These are phyloP conservation scores for Protosalanx chinensis DNA, from an alignment of 2,797 vertebrate species.

Conservation along the genomic window DNA sequence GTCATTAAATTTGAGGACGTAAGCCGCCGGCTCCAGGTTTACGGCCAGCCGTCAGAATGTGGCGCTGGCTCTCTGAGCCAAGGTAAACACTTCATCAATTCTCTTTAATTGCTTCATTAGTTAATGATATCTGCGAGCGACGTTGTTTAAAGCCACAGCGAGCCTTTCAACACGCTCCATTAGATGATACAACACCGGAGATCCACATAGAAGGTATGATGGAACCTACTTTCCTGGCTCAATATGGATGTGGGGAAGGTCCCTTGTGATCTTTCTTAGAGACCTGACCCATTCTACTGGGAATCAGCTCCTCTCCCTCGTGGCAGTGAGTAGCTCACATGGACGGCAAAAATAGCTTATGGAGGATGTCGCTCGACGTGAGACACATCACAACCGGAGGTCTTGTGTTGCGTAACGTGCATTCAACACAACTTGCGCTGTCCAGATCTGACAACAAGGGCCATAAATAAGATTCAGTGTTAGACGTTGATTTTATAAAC, in stretches of 20 bases:
- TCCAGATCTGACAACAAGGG: not conserved
- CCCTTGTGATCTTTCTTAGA: not conserved
- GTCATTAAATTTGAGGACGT: constrained; percentile 1
- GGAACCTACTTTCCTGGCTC: not conserved
- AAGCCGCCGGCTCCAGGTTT: not conserved
- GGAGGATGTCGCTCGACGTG: not conserved
- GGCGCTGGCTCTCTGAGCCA: not conserved
- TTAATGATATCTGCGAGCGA: not conserved
- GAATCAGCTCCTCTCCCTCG: no score
- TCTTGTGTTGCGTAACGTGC: not conserved
- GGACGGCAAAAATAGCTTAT: not conserved
- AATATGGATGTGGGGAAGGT: not conserved
- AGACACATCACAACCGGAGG: not conserved
- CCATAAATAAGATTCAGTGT: not conserved
- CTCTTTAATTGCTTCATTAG: not conserved
- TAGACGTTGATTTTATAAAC: not conserved
- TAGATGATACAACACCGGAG: not conserved
- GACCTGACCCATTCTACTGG: not conserved
- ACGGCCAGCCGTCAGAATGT: not conserved
- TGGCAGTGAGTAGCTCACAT: not conserved
- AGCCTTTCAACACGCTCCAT: not conserved
- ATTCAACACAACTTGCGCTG: not conserved
- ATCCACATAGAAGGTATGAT: not conserved
- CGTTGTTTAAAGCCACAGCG: not conserved
- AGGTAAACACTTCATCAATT: not conserved